These are phyloP conservation scores for Gymnosoma rotundatum DNA, from an alignment of 2,888 invertebrate species.

Conservation along the genomic window DNA sequence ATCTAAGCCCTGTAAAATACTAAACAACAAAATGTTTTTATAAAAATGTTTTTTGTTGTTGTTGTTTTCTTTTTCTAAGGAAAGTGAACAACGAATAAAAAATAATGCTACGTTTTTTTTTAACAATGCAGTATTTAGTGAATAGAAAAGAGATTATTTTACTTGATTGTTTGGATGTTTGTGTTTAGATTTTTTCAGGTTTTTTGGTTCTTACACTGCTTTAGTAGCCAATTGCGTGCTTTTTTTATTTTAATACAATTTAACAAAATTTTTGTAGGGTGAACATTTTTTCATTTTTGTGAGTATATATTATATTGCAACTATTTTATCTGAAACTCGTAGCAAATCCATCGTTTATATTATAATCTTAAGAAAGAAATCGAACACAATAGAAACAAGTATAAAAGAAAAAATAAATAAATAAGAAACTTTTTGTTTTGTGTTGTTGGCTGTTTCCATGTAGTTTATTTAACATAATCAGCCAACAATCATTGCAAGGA, in stretches of 20 bases:
- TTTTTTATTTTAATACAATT: no score
- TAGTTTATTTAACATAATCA: constrained; percentile 52
- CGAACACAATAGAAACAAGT: neutral
- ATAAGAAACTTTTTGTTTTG: constrained; percentile 5
- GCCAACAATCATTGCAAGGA: constrained; percentile 31
- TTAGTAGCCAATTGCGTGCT: no score
- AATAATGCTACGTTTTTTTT: neutral
- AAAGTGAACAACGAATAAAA: neutral
- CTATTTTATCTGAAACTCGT: constrained; percentile 43
- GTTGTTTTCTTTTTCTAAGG: no score
- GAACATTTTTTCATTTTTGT: neutral
- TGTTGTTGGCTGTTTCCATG: neutral
- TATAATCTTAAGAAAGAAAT: constrained; percentile 32
- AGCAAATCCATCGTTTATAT: constrained; percentile 38
- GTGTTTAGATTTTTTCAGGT: neutral
- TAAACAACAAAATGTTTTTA: constrained; percentile 16
- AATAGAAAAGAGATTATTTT: no score
- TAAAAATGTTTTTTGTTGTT: neutral
- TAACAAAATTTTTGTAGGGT: neutral
- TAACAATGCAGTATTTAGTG: neutral
- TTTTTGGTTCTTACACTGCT: no score
- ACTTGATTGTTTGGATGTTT: no score
- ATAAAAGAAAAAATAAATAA: neutral
- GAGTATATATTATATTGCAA: neutral
- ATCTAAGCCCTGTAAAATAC: constrained; percentile 40